Evolutionary conservation across 2,797 vertebrate species (phyloP).

Genomic region (Lacerta agilis): DNA sequence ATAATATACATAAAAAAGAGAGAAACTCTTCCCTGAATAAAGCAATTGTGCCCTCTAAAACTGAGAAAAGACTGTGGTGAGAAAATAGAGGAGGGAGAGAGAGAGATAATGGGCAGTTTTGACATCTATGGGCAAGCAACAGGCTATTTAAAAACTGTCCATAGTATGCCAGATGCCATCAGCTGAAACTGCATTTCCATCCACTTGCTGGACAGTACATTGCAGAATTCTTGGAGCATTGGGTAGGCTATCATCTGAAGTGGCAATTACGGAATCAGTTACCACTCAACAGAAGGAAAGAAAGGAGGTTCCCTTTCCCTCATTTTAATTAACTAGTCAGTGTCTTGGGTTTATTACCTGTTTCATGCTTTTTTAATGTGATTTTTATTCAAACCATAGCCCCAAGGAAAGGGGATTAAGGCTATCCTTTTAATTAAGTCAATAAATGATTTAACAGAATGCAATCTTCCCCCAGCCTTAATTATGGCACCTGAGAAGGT

Average conservation of each 20-base stretch:
- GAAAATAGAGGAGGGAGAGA: neutral
- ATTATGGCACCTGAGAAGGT: slow-evolving; percentile 17
- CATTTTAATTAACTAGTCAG: neutral
- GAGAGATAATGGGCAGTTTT: neutral
- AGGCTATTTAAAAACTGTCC: neutral
- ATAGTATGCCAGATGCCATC: neutral
- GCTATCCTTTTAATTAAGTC: slow-evolving; percentile 43
- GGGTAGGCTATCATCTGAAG: neutral
- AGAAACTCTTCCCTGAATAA: neutral
- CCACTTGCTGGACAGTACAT: neutral
- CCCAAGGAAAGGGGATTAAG: neutral
- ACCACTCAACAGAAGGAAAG: neutral
- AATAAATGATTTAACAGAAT: slow-evolving; percentile 19
- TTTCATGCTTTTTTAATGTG: slow-evolving; percentile 17
- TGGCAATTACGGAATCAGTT: neutral
- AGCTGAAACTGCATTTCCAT: neutral
- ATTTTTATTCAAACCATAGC: slow-evolving; percentile 19
- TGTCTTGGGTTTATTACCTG: slow-evolving; percentile 24
- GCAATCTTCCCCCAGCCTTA: slow-evolving; percentile 5
- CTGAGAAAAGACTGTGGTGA: neutral
- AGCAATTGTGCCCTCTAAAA: neutral
- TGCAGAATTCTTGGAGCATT: neutral
- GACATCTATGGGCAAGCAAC: neutral
- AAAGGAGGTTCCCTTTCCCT: neutral
- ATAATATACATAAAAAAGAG: neutral